Evolutionary conservation across 2,113 vertebrate species (phyloP).

Genomic region (Anarrhichthys ocellatus): DNA sequence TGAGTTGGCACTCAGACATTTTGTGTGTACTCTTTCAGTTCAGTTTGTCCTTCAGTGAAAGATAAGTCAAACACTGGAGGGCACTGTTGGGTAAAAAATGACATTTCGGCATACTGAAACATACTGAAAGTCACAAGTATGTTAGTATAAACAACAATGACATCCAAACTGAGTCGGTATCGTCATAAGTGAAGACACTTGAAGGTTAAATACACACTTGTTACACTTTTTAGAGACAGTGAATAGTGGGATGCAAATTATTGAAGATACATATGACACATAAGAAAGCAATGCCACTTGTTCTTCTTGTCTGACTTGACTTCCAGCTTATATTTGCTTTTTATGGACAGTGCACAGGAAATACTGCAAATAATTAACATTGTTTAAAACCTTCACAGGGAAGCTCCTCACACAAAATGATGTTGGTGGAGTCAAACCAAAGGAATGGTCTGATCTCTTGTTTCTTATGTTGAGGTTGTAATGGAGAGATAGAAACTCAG

Average conservation of each 20-base stretch:
- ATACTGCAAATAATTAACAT: neutral
- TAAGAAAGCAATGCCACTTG: neutral
- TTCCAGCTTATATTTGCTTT: neutral
- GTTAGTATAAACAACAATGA: neutral
- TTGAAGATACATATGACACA: neutral
- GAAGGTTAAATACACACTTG: neutral
- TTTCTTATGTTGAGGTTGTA: neutral
- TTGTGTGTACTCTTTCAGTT: neutral
- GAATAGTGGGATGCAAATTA: neutral
- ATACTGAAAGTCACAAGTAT: neutral
- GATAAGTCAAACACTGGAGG: constrained; percentile 37
- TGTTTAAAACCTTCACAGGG: neutral
- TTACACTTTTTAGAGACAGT: neutral
- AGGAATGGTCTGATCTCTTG: neutral
- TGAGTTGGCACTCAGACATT: neutral
- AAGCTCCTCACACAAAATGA: neutral
- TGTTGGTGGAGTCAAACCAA: neutral
- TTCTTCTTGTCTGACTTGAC: neutral
- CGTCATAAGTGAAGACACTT: neutral
- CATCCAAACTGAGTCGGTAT: neutral
- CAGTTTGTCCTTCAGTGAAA: neutral
- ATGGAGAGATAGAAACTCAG: neutral
- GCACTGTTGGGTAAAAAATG: constrained; percentile 23
- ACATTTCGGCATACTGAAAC: neutral
- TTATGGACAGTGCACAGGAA: neutral